Evolutionary conservation across 2,113 vertebrate species (phyloP).

Genomic region (Heterochromis multidens): DNA sequence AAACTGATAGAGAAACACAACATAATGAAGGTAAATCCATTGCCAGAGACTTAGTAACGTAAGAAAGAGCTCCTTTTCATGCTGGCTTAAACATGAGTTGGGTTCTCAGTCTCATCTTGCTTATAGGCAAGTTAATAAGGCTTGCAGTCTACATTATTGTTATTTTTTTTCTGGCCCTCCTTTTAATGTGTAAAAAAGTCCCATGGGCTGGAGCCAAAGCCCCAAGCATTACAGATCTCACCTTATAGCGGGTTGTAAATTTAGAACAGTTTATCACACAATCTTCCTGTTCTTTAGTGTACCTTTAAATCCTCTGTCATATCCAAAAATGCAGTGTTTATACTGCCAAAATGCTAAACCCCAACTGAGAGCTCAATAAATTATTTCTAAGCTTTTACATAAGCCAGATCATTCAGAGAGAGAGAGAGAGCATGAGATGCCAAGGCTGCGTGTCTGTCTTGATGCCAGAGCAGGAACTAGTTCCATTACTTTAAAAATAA

Average conservation of each 20-base stretch:
- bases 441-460: neutral
- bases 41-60: neutral
- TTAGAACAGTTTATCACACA: neutral
- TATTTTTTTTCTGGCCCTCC: neutral
- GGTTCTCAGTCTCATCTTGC: neutral
- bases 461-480: neutral
- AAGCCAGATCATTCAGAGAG: neutral
- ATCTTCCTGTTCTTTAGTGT: neutral
- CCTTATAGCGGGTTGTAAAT: neutral
- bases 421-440: neutral
- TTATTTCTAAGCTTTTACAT: slow-evolving; percentile 34
- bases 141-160: neutral
- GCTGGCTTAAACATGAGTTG: neutral
- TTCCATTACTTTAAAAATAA: neutral
- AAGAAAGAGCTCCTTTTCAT: neutral
- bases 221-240: neutral
- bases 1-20: neutral
- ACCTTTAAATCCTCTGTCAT: neutral
- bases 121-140: neutral
- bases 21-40: neutral
- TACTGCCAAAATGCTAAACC: neutral
- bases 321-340: neutral
- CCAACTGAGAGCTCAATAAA: slow-evolving; percentile 12
- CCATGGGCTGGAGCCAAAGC: neutral
- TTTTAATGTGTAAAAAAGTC: slow-evolving; percentile 16